Base-by-base conservation (phyloP, 2,888 invertebrate species). In the Lasioglossum marginatum region DNA sequence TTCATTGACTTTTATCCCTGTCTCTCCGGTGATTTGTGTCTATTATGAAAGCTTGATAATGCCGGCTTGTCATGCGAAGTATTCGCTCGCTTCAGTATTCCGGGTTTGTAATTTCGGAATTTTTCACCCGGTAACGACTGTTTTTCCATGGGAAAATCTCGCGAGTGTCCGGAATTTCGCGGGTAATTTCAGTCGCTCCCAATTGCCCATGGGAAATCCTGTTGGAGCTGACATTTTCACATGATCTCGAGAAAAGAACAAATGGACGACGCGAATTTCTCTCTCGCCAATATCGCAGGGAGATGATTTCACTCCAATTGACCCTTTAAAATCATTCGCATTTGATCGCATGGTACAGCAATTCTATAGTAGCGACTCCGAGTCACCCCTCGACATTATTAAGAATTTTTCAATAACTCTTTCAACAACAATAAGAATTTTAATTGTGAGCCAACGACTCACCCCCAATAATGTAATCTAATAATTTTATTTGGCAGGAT, bases 181-280 rank as follows among this genome's bases (percentile, higher is more conserved):
- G 57, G 16, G 5, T 45, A 45, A 52, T 45, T 40, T 71, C 14
- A 14, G 45, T 52, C n/a, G n/a, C 3, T 74, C 52, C 74, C 23
- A 57, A 31, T n/a, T 40, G 57, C 57, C 70, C n/a, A 79, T 79
- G 82, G 80, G 74, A 75, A 75, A 80, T 74, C 73, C 16, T 52
- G 73, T 5, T 4, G 48, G 23, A 23, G 43, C 43, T 73, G 23
- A 45, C n/a, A 5, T 73, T 73, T 43, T n/a, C 72, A 45, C 63
- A 34, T 43, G 37, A 66, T 80, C 43, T 73, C 52, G 23, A 52
- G n/a, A 31, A 40, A 68, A 68, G 37, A 77, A 10, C 23, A 48
- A 68, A 40, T 63, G 43, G 37, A 60, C 40, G 68, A n/a, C 8
- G 48, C 19, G 10, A 77, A 60, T 78, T 71, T 60, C 78, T 37